phyloP scores from a whole-genome alignment of 1,140 invertebrate species.

The Parasteatoda tepidariorum region DNA sequence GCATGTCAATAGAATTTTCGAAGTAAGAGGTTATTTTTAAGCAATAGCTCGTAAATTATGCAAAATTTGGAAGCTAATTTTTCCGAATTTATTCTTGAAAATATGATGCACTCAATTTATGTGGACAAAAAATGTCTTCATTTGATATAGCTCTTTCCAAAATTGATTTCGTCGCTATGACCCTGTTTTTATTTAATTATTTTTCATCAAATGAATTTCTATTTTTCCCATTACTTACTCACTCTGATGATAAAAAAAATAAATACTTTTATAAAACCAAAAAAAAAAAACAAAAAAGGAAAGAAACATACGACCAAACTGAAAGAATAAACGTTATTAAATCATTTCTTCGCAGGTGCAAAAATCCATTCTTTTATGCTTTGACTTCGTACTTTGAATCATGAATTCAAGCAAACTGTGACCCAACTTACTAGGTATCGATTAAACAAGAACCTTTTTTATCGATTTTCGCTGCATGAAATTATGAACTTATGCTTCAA shows the following conservation, averaged over 20 bases:
- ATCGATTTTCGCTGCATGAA: conserved; percentile 45
- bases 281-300: background rate
- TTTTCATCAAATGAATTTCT: background rate
- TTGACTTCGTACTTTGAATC: background rate
- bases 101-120: too few relatives aligned
- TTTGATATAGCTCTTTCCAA: too few relatives aligned
- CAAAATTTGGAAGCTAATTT: too few relatives aligned
- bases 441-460: conserved; percentile 33
- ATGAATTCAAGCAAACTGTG: conserved; percentile 32
- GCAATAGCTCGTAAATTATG: too few relatives aligned
- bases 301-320: background rate
- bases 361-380: background rate
- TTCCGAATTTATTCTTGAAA: too few relatives aligned
- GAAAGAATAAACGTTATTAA: conserved; percentile 30
- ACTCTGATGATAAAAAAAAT: conserved; percentile 20
- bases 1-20: too few relatives aligned
- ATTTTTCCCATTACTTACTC: conserved; percentile 3
- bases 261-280: conserved; percentile 19
- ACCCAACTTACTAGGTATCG: conserved; percentile 14
- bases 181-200: background rate
- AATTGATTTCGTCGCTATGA: too few relatives aligned
- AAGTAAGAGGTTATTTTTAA: too few relatives aligned
- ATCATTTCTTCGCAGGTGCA: conserved; percentile 48
- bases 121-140: too few relatives aligned
- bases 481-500: conserved; percentile 5